Conservation (phyloP, 2,888 invertebrate genomes). For the Torymus tubicola region DNA sequence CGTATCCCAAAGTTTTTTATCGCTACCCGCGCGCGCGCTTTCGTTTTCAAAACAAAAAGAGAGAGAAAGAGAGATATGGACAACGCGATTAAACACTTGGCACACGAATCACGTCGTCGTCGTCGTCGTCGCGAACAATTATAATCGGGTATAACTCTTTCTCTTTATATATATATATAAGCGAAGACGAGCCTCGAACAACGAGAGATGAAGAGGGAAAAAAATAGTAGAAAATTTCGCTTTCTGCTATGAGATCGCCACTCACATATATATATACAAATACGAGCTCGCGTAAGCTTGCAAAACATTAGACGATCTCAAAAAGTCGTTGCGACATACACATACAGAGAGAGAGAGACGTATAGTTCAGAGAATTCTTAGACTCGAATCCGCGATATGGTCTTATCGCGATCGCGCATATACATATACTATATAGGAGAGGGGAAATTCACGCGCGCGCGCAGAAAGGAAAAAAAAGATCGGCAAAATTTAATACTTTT, state of each 20-base stretch:
- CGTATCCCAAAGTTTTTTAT: too few species aligned
- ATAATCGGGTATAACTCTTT: too few species aligned
- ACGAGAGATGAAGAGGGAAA: too few species aligned
- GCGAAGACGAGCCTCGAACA: too few species aligned
- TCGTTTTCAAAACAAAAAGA: too few species aligned
- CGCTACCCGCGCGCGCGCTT: too few species aligned
- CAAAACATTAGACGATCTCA: conserved; percentile 59
- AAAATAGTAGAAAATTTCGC: conserved; percentile 3
- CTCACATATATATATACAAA: conserved; percentile 42
- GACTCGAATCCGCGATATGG: conserved; percentile 47
- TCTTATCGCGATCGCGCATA: conserved; percentile 45
- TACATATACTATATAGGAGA: conserved; percentile 7
- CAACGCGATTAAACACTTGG: too few species aligned
- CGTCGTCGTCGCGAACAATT: too few species aligned
- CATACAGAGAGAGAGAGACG: conserved; percentile 19
- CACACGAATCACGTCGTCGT: too few species aligned
- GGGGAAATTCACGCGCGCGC: conserved; percentile 34
- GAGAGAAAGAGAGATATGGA: too few species aligned
- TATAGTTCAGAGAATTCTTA: conserved; percentile 48
- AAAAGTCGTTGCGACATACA: conserved; percentile 51
- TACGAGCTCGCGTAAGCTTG: conserved; percentile 31
- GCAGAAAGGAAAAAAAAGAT: conserved; percentile 4
- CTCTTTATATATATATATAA: too few species aligned
- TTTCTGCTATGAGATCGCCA: conserved; percentile 37
- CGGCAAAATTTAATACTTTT: too few species aligned